phyloP scores from a whole-genome alignment of 2,113 vertebrate species.

The Piaya cayana region DNA sequence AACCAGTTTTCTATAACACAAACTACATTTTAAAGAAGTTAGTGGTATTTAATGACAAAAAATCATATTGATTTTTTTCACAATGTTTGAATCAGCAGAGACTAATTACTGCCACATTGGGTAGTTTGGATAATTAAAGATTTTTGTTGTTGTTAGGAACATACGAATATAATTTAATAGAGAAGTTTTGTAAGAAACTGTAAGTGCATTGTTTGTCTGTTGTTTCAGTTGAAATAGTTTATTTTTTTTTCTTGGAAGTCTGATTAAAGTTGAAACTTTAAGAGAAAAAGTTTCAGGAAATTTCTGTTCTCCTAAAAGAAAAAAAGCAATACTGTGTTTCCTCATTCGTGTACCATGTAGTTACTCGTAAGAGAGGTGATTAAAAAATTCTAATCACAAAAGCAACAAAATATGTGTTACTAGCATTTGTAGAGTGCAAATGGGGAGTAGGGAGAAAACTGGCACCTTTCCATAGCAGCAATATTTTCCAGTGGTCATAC shows the following conservation, averaged over 20 bases:
- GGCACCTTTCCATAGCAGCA: not conserved
- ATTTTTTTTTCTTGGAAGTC: constrained; percentile 3
- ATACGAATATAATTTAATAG: constrained; percentile 58
- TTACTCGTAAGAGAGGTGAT: not conserved
- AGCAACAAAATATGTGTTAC: not conserved
- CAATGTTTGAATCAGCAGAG: constrained; percentile 14
- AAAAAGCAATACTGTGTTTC: not conserved
- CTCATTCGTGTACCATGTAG: not conserved
- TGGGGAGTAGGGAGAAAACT: not conserved
- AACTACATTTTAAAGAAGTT: not conserved
- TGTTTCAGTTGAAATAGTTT: constrained; percentile 25
- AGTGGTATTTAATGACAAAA: not conserved
- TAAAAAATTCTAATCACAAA: not conserved
- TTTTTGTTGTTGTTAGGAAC: constrained; percentile 56
- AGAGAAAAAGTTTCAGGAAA: constrained; percentile 9
- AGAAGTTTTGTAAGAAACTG: constrained; percentile 54
- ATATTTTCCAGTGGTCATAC: not conserved
- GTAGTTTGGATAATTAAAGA: constrained; percentile 41
- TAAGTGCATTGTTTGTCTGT: constrained; percentile 37
- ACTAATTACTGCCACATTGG: constrained; percentile 59
- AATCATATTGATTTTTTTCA: not conserved
- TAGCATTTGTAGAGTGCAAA: not conserved
- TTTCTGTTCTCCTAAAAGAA: not conserved
- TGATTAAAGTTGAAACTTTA: not conserved
- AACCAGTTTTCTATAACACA: not conserved